Base-by-base conservation (phyloP, 2,113 vertebrate genomes). In the Chauna torquata region DNA sequence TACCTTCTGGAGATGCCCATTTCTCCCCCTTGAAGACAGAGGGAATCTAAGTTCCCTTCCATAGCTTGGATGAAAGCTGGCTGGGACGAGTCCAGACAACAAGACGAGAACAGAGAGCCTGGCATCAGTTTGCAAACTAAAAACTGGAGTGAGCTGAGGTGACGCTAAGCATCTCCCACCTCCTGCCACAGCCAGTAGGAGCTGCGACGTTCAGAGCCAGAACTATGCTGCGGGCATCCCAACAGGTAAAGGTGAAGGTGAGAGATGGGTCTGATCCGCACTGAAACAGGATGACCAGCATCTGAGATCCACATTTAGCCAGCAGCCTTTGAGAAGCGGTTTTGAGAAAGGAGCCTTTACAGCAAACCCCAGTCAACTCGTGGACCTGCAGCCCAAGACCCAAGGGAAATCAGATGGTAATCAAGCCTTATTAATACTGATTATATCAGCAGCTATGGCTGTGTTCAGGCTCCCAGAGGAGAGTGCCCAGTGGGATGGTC, bases 251-350 rank as follows among this genome's bases (percentile, higher is more conserved):
- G 32, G 36, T 28, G 23, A 36, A 32, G 14, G 17, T 18, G 30
- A 49, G 44, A 40, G 36, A 18, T 65, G 49, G 65, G 8, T 15
- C 44, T 59, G 50, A 59, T 58, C 25, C 38, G 3, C 17, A 3
- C 0, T 16, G 50, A 57, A 66, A n/a, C 1, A 5, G 52, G 27
- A 4, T 69, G 47, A 9, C 18, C 28, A 34, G 23, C n/a, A 6
- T 42, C n/a, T 2, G 11, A 78, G 30, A 27, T 49, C 59, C 16
- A 8, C 7, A 2, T 59, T 40, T 40, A 40, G 23, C 8, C 54
- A 78, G 44, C 27, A 6, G 4, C 23, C 3, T 54, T 30, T 22
- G 66, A 52, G 65, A 30, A 34, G 18, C 1, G 1, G 9, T 68
- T 87, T 76, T 36, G 54, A 62, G 45, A 50, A 50, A 36, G 36